phyloP scores from a whole-genome alignment of 2,888 invertebrate genomes.

The Plagodis dolabraria region DNA sequence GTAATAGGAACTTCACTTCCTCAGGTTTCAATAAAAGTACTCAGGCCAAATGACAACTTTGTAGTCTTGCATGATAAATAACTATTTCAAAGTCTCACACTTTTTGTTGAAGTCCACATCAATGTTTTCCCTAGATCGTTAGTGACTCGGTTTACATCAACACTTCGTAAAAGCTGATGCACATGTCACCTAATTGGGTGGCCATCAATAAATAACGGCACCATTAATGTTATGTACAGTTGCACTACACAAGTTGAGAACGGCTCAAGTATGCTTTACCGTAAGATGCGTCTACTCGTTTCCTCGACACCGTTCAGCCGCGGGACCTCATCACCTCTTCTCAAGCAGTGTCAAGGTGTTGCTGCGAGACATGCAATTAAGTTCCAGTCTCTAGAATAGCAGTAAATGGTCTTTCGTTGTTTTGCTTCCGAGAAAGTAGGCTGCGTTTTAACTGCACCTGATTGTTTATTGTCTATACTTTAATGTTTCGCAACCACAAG shows the following conservation, averaged over 20 bases:
- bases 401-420: slow-evolving; percentile 25
- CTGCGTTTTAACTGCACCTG: slow-evolving; percentile 15
- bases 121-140: slow-evolving; percentile 2
- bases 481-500: slow-evolving; percentile 19
- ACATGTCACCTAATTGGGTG: slow-evolving; percentile 24
- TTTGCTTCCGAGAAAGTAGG: slow-evolving; percentile 25
- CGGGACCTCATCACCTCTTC: not conserved
- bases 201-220: slow-evolving; percentile 25
- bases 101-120: not conserved
- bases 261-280: slow-evolving; percentile 29
- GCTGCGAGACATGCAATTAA: slow-evolving; percentile 38
- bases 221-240: slow-evolving; percentile 30
- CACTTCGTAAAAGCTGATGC: slow-evolving; percentile 20
- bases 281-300: slow-evolving; percentile 30
- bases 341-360: slow-evolving; percentile 38
- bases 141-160: slow-evolving; percentile 9
- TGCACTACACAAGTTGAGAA: slow-evolving; percentile 24
- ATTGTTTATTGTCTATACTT: slow-evolving; percentile 23
- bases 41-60: too few relatives aligned
- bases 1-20: too few relatives aligned
- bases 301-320: slow-evolving; percentile 32
- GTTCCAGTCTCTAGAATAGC: slow-evolving; percentile 31
- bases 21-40: too few relatives aligned
- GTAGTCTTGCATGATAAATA: too few relatives aligned
- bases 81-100: too few relatives aligned